Conservation (phyloP, 2,888 invertebrate genomes). For the Ochropleura plecta region DNA sequence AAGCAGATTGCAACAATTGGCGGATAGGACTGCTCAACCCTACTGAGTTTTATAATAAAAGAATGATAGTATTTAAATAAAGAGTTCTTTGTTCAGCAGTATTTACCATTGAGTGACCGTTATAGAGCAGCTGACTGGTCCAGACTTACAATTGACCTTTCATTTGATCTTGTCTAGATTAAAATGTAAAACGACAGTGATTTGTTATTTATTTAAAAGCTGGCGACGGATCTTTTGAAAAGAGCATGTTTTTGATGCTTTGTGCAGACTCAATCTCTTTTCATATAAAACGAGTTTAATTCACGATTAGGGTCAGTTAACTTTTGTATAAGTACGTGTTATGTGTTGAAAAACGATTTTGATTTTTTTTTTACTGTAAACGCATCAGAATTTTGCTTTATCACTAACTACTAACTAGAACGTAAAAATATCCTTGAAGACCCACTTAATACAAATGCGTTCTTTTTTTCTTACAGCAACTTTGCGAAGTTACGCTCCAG, state of each 20-base stretch:
- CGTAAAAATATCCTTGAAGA: neutral
- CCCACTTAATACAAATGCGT: neutral
- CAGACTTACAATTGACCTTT: neutral
- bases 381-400: neutral
- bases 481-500: constrained; percentile 1
- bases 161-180: neutral
- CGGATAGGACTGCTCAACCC: neutral
- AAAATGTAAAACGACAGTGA: neutral
- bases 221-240: neutral
- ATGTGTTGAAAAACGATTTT: neutral
- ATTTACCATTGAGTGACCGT: constrained; percentile 12
- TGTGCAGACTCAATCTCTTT: neutral
- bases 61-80: constrained; percentile 3
- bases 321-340: neutral
- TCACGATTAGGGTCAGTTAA: neutral
- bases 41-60: neutral
- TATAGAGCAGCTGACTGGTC: constrained; percentile 5
- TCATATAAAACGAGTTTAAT: neutral
- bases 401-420: neutral
- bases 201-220: neutral
- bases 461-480: constrained; percentile 2
- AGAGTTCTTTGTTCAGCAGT: constrained; percentile 2
- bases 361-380: neutral
- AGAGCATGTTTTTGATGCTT: neutral
- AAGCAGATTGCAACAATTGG: constrained; percentile 6